phyloP scores from a whole-genome alignment of 92 coral and sea anemone genomes.

The Epizoanthus fatuus region DNA sequence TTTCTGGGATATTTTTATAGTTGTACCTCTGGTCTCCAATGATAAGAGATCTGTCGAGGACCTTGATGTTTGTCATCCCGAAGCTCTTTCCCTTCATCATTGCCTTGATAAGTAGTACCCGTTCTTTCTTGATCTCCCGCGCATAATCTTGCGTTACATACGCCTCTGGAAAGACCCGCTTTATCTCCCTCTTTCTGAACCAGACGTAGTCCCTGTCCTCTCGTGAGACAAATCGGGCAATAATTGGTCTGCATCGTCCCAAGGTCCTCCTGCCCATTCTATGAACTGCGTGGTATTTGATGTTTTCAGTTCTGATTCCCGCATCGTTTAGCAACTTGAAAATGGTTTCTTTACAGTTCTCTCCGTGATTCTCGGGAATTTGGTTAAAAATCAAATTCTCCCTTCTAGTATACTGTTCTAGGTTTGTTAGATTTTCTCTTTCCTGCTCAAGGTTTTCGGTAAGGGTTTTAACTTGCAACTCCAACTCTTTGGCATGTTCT shows the following conservation, averaged over 20 bases:
- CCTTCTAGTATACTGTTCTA: conserved; percentile 38
- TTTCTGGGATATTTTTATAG: conserved; percentile 29
- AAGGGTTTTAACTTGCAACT: conserved; percentile 8
- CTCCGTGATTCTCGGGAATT: conserved; percentile 25
- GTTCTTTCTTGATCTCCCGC: conserved; percentile 45
- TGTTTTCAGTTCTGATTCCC: conserved; percentile 22
- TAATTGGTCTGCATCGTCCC: conserved; percentile 45
- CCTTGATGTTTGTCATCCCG: conserved; percentile 26
- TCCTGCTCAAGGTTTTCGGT: conserved; percentile 34
- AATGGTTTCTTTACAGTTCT: conserved; percentile 16
- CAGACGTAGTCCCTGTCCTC: conserved; percentile 45
- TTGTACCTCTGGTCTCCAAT: conserved; percentile 5
- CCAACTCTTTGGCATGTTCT: not conserved
- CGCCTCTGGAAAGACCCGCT: conserved; percentile 34
- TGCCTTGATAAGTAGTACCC: conserved; percentile 23
- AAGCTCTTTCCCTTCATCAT: conserved; percentile 32
- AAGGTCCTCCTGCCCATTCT: conserved; percentile 36
- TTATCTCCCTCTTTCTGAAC: conserved; percentile 34
- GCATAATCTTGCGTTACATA: conserved; percentile 47
- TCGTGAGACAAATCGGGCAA: conserved; percentile 49
- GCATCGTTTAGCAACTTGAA: conserved; percentile 11
- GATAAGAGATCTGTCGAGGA: conserved; percentile 27
- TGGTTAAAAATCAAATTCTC: conserved; percentile 19
- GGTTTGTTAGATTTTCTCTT: conserved; percentile 15
- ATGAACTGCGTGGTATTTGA: conserved; percentile 39